phyloP scores from a whole-genome alignment of 2,888 invertebrate genomes.

The Hirtodrosophila confusa region DNA sequence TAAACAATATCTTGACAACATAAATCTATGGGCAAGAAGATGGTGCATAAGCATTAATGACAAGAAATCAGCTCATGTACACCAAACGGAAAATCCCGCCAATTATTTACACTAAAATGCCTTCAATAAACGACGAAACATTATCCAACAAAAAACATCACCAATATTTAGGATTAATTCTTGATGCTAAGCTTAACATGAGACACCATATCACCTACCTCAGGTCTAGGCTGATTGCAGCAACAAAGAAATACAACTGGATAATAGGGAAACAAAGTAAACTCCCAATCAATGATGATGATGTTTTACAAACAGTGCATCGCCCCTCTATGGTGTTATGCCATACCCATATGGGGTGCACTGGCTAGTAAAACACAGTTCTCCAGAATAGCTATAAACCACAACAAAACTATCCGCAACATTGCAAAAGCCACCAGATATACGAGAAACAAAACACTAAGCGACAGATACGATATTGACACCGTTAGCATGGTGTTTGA shows the following conservation, averaged over 20 bases:
- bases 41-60: slow-evolving; percentile 1
- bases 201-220: neutral
- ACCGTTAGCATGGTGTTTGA: neutral
- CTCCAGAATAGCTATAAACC: neutral
- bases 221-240: neutral
- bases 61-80: neutral
- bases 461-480: neutral
- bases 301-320: neutral
- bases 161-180: neutral
- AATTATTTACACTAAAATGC: neutral
- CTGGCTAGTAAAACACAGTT: neutral
- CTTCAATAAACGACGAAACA: neutral
- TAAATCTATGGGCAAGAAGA: neutral
- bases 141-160: neutral
- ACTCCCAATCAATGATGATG: neutral
- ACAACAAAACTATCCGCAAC: neutral
- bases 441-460: neutral
- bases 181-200: neutral
- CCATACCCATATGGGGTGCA: neutral
- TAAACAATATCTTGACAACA: neutral
- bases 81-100: neutral
- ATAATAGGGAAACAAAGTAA: neutral
- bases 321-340: neutral
- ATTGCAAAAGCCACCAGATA: neutral
- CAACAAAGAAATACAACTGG: neutral